phyloP scores from a whole-genome alignment of 2,113 vertebrate species.

The Podarcis cretensis region DNA sequence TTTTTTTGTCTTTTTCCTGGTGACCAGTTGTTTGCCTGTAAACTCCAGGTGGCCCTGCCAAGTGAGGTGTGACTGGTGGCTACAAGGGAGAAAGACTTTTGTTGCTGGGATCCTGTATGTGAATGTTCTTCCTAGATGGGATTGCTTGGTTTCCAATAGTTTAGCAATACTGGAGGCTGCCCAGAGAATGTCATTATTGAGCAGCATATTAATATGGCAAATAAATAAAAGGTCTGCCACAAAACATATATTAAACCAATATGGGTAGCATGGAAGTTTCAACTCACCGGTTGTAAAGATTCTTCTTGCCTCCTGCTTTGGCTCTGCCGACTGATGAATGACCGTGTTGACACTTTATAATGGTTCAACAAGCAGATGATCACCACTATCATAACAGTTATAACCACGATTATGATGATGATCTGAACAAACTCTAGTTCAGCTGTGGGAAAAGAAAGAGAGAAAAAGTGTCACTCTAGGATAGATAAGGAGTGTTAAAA shows the following conservation, averaged over 20 bases:
- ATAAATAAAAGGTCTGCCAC: neutral
- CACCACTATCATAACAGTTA: conserved; percentile 97
- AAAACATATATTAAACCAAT: neutral
- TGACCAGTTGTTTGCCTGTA: neutral
- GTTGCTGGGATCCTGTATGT: too few species aligned
- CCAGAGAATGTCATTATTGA: too few species aligned
- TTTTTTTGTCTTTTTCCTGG: neutral
- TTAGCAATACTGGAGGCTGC: neutral
- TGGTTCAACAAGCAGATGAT: conserved; percentile 97
- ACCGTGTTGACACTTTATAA: conserved; percentile 94
- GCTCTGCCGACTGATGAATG: conserved; percentile 91
- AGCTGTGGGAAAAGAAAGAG: conserved; percentile 77
- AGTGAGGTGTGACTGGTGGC: neutral
- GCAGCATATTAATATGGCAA: neutral
- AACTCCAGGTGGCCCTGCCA: neutral
- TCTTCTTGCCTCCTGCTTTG: conserved; percentile 88
- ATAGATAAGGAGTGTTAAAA: too few species aligned
- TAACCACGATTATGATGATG: conserved; percentile 95
- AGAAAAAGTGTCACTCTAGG: neutral
- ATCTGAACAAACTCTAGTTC: conserved; percentile 99
- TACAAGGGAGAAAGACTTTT: too few species aligned
- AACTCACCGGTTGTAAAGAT: conserved; percentile 88
- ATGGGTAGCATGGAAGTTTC: neutral
- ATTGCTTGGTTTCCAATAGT: neutral
- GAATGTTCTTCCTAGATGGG: too few species aligned